phyloP scores from a whole-genome alignment of 2,113 vertebrate genomes.

The Egretta garzetta region DNA sequence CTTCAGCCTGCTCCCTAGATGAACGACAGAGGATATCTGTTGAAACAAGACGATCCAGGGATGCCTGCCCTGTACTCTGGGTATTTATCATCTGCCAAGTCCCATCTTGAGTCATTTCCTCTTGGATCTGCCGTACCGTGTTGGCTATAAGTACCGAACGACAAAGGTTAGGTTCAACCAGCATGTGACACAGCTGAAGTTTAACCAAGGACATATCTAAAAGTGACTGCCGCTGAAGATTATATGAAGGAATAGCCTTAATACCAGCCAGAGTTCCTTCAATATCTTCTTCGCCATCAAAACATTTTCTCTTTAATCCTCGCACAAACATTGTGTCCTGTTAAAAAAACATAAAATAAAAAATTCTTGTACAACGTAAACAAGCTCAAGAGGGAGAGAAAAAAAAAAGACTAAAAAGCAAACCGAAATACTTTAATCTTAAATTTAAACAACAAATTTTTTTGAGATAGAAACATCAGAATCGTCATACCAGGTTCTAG shows the following conservation, averaged over 20 bases:
- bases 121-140: slow-evolving; percentile 96
- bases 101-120: slow-evolving; percentile 96
- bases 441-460: background rate
- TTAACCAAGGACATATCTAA: slow-evolving; percentile 98
- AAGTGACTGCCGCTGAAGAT: slow-evolving; percentile 92
- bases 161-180: slow-evolving; percentile 95
- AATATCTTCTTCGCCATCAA: slow-evolving; percentile 80
- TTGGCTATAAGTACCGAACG: slow-evolving; percentile 98
- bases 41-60: slow-evolving; percentile 88
- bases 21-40: slow-evolving; percentile 92
- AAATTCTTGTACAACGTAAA: background rate
- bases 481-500: slow-evolving; percentile 50
- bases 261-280: slow-evolving; percentile 73
- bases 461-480: slow-evolving; percentile 36
- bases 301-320: slow-evolving; percentile 90
- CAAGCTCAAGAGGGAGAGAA: background rate
- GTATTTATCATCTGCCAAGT: slow-evolving; percentile 87
- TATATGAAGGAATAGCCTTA: slow-evolving; percentile 81
- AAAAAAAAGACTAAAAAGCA: background rate
- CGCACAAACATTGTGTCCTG: slow-evolving; percentile 90
- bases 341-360: background rate
- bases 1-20: slow-evolving; percentile 77
- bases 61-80: slow-evolving; percentile 77
- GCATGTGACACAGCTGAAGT: slow-evolving; percentile 98
- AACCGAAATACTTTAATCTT: background rate